Conservation (phyloP, 2,888 invertebrate species). For the Drosophila koepferae region DNA sequence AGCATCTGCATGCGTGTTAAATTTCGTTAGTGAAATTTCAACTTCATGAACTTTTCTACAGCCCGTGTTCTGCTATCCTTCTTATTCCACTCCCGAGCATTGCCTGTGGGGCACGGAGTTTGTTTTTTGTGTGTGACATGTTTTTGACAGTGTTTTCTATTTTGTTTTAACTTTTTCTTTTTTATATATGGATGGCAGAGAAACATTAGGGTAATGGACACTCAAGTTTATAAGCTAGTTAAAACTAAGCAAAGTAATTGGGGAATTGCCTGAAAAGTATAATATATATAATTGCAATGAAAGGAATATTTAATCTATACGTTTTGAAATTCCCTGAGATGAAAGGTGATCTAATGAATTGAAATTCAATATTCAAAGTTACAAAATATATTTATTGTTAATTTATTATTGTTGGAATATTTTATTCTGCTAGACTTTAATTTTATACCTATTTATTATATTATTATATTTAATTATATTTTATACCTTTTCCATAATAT, state of each 20-base stretch:
- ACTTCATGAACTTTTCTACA: conserved; percentile 64
- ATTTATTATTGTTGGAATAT: no score
- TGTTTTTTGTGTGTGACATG: conserved; percentile 28
- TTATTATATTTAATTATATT: no score
- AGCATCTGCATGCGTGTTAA: conserved; percentile 45
- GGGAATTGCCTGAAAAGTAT: background rate
- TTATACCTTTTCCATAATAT: no score
- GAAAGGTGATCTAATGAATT: background rate
- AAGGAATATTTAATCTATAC: background rate
- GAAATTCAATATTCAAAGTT: no score
- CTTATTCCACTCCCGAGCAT: background rate
- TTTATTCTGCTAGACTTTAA: no score
- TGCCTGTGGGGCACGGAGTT: conserved; percentile 3
- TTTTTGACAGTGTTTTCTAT: conserved; percentile 28
- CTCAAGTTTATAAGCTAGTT: background rate
- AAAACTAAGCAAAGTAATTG: conserved; percentile 6
- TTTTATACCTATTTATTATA: no score
- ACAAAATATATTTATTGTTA: no score
- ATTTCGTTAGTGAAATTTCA: conserved; percentile 60
- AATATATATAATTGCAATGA: background rate
- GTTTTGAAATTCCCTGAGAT: background rate
- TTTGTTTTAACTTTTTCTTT: background rate
- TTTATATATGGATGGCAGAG: background rate
- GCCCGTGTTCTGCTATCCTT: background rate
- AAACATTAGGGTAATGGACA: background rate